A percentile compares a stretch with the other conserved stretches of the same genome.
These are phyloP conservation scores for Epistrophe grossulariae DNA, from an alignment of 2,888 invertebrate genomes.

Conservation along the genomic window DNA sequence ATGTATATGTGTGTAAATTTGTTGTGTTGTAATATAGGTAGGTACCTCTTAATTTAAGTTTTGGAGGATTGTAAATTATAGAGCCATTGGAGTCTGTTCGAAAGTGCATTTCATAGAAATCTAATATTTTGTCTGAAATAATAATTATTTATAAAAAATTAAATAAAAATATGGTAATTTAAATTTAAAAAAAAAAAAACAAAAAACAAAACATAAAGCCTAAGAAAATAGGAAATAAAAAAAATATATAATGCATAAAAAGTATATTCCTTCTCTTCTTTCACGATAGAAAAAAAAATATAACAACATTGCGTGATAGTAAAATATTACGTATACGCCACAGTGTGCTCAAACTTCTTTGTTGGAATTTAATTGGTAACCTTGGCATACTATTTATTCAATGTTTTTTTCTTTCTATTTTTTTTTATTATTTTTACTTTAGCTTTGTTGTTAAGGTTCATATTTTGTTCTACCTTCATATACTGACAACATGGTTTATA, in stretches of 20 bases:
- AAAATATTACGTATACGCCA: conserved; percentile 57
- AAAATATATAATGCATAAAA: conserved; percentile 12
- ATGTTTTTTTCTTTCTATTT: neutral
- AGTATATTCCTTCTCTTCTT: neutral
- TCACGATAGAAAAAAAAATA: conserved; percentile 29
- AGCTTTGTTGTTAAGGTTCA: conserved; percentile 34
- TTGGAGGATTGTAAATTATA: conserved; percentile 87
- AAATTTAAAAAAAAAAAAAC: conserved; percentile 16
- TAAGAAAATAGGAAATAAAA: conserved; percentile 6
- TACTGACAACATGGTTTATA: conserved; percentile 4
- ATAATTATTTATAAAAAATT: conserved; percentile 77
- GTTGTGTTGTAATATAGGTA: conserved; percentile 79
- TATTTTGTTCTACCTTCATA: conserved; percentile 14
- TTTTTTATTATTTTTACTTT: conserved; percentile 13
- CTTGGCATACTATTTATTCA: conserved; percentile 54
- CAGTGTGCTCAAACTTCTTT: conserved; percentile 27
- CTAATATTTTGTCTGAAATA: conserved; percentile 88
- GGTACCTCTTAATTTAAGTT: conserved; percentile 90
- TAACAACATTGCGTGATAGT: conserved; percentile 69
- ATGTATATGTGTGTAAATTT: conserved; percentile 26
- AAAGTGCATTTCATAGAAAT: conserved; percentile 90
- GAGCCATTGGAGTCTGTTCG: conserved; percentile 91
- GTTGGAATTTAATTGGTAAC: conserved; percentile 56
- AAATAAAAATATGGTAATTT: conserved; percentile 42
- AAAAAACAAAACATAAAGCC: conserved; percentile 34